Conservation (phyloP, 2,113 vertebrate genomes). For the Pionites leucogaster region DNA sequence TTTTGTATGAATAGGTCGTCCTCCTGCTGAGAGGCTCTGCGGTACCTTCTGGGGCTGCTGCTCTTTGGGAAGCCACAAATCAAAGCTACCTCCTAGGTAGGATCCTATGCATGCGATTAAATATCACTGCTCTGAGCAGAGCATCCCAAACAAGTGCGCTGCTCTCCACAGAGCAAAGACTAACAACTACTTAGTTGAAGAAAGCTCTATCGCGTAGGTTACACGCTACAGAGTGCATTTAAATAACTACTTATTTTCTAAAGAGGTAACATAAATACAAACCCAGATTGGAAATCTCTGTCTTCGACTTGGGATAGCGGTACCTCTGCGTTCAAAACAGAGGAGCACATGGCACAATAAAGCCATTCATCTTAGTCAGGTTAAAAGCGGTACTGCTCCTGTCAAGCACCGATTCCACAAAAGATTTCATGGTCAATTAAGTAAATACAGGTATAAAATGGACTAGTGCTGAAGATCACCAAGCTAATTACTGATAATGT, state of each 20-base stretch:
- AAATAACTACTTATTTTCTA: not conserved
- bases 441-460: slow-evolving; percentile 78
- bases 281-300: slow-evolving; percentile 46
- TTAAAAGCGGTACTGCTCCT: slow-evolving; percentile 57
- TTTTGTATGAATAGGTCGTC: slow-evolving; percentile 14
- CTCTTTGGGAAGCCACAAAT: slow-evolving; percentile 34
- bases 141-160: not conserved
- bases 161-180: not conserved
- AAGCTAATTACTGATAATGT: slow-evolving; percentile 78
- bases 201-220: not conserved
- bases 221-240: not conserved
- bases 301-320: slow-evolving; percentile 54
- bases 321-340: slow-evolving; percentile 21
- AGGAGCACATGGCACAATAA: slow-evolving; percentile 61
- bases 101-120: rapidly evolving
- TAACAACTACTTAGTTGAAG: not conserved
- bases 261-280: slow-evolving; percentile 14
- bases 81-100: not conserved
- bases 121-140: not conserved
- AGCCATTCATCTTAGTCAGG: slow-evolving; percentile 76
- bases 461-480: slow-evolving; percentile 72
- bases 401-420: slow-evolving; percentile 64
- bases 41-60: slow-evolving; percentile 23
- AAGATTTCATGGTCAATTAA: slow-evolving; percentile 82
- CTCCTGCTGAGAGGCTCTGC: slow-evolving; percentile 12